Percentiles rank a stretch among this genome's conserved stretches.
phyloP scores from a whole-genome alignment of 2,113 vertebrate genomes.

The Calidris pugnax region DNA sequence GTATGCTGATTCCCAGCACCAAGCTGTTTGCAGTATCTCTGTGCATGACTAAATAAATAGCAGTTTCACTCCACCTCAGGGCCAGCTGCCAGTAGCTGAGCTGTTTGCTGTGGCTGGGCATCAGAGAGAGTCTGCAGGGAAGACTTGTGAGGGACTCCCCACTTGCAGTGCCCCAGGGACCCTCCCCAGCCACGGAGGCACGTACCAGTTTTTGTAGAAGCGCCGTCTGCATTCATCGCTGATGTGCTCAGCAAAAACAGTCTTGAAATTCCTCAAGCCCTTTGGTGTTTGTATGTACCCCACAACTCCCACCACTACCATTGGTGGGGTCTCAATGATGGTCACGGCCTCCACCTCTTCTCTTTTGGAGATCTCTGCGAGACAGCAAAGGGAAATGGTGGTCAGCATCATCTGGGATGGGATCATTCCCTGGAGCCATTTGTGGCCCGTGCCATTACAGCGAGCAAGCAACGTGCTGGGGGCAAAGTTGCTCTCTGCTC shows the following conservation, averaged over 20 bases:
- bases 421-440: not conserved
- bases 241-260: conserved; percentile 81
- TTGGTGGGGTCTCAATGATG: conserved; percentile 77
- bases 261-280: conserved; percentile 80
- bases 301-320: conserved; percentile 81
- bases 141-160: not conserved
- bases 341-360: conserved; percentile 84
- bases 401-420: rapidly evolving
- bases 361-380: conserved; percentile 78
- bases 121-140: rapidly evolving
- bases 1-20: not conserved
- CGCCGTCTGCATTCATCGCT: conserved; percentile 80
- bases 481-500: rapidly evolving
- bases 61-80: not conserved
- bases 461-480: rapidly evolving
- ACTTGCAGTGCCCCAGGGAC: not conserved
- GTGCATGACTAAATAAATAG: not conserved
- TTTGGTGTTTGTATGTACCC: conserved; percentile 79
- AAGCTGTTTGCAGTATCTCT: not conserved
- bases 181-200: rapidly evolving
- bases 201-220: conserved; percentile 84
- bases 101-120: not conserved
- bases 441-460: rapidly evolving
- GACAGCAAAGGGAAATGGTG: not conserved
- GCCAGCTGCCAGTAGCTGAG: not conserved